Evolutionary conservation across 2,797 vertebrate species (phyloP).

Genomic region (Urosaurus nigricauda): DNA sequence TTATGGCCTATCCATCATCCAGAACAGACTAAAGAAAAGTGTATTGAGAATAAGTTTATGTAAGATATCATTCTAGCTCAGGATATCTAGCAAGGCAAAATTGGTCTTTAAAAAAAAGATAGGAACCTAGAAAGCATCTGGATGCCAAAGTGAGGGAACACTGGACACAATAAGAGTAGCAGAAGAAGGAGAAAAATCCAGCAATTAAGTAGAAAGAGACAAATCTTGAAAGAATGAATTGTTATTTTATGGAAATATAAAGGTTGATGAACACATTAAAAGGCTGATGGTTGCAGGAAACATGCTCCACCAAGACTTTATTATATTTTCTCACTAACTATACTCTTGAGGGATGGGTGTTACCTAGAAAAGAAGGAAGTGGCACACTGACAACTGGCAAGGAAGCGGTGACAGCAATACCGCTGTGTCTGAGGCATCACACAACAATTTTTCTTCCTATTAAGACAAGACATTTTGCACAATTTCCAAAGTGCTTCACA

Average conservation of each 20-base stretch:
- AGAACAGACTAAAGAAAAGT: not conserved
- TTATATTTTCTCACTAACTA: not conserved
- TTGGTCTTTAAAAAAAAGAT: fast-evolving
- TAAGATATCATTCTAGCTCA: not conserved
- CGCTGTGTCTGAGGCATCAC: not conserved
- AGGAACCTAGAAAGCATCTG: not conserved
- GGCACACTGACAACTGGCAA: not conserved
- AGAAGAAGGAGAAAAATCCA: not conserved
- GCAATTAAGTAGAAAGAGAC: conserved; percentile 17
- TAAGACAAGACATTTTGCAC: not conserved
- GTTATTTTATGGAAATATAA: not conserved
- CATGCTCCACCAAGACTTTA: not conserved
- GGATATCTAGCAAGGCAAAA: fast-evolving
- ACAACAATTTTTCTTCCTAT: not conserved
- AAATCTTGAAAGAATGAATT: not conserved
- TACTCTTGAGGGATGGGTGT: not conserved
- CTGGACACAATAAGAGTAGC: not conserved
- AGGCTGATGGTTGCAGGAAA: not conserved
- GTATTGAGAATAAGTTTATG: not conserved
- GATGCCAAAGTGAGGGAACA: not conserved
- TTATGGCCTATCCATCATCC: conserved; percentile 36
- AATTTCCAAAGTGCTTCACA: not conserved
- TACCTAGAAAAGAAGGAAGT: not conserved
- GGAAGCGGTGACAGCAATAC: not conserved
- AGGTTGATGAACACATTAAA: not conserved